Percentiles rank a stretch among this genome's conserved stretches.
phyloP scores from a whole-genome alignment of 1,140 invertebrate genomes.

The Idris sp. region DNA sequence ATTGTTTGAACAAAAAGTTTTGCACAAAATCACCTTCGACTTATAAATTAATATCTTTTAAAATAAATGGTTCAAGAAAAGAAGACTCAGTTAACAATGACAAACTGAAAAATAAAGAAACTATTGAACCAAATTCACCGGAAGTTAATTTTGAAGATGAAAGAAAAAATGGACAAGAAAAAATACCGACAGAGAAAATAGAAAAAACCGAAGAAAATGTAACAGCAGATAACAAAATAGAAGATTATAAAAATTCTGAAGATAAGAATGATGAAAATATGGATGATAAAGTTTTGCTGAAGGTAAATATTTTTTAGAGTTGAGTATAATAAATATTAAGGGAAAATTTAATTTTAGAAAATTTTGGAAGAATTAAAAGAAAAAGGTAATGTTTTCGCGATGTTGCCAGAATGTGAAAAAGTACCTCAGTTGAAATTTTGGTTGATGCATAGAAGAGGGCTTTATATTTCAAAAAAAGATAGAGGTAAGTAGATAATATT shows the following conservation, averaged over 20 bases:
- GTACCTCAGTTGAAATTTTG: constrained; percentile 70
- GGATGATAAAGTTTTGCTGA: no score
- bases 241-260: no score
- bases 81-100: no score
- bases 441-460: constrained; percentile 67
- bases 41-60: neutral
- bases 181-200: no score
- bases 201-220: no score
- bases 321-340: neutral
- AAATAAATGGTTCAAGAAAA: neutral
- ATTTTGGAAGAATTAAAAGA: constrained; percentile 67
- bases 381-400: constrained; percentile 70
- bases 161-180: no score
- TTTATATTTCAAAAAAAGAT: constrained; percentile 44
- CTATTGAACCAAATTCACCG: no score
- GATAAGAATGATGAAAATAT: no score
- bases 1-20: constrained; percentile 8
- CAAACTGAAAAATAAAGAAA: no score
- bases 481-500: constrained; percentile 63
- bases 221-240: no score
- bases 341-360: constrained; percentile 44
- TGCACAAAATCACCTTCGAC: neutral
- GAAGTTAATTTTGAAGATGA: no score
- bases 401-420: constrained; percentile 67
- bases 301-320: no score